These are phyloP conservation scores for Epistrophe eligans DNA, from an alignment of 2,888 invertebrate species.

Conservation along the genomic window DNA sequence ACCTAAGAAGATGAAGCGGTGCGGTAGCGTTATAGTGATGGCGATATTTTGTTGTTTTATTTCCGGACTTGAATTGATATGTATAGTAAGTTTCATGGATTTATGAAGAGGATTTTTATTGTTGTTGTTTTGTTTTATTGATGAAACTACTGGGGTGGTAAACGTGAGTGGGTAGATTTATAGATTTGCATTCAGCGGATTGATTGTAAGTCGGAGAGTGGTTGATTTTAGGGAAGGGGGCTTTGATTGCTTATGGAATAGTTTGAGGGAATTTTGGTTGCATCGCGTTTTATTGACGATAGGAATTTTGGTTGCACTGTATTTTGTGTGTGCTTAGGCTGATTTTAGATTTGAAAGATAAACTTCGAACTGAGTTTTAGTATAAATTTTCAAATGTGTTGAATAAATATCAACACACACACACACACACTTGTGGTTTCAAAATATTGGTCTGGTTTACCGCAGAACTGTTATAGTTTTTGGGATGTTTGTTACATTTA, in stretches of 20 bases:
- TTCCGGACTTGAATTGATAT: neutral
- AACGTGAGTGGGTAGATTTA: neutral
- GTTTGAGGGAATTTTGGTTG: neutral
- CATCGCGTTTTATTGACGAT: slow-evolving; percentile 15
- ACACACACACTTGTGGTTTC: neutral
- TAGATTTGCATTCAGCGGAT: slow-evolving; percentile 10
- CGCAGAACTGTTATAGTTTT: neutral
- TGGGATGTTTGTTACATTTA: neutral
- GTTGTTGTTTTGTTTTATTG: slow-evolving; percentile 26
- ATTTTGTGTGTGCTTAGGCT: slow-evolving; percentile 5
- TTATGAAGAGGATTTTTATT: slow-evolving; percentile 24
- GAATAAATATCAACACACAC: slow-evolving; percentile 4
- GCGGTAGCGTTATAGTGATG: neutral
- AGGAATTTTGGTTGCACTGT: slow-evolving; percentile 2
- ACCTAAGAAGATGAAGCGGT: no score
- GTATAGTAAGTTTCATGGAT: neutral
- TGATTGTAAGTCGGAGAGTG: slow-evolving; percentile 14
- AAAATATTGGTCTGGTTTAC: neutral
- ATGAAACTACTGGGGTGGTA: neutral
- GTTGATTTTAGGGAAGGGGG: neutral
- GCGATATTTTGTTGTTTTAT: neutral
- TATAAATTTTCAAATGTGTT: slow-evolving; percentile 8
- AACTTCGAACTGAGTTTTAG: slow-evolving; percentile 20
- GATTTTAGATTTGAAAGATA: slow-evolving; percentile 29
- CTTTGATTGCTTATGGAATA: neutral